Evolutionary conservation across 1,140 invertebrate genomes (phyloP).

Genomic region (Drosophila ficusphila): DNA sequence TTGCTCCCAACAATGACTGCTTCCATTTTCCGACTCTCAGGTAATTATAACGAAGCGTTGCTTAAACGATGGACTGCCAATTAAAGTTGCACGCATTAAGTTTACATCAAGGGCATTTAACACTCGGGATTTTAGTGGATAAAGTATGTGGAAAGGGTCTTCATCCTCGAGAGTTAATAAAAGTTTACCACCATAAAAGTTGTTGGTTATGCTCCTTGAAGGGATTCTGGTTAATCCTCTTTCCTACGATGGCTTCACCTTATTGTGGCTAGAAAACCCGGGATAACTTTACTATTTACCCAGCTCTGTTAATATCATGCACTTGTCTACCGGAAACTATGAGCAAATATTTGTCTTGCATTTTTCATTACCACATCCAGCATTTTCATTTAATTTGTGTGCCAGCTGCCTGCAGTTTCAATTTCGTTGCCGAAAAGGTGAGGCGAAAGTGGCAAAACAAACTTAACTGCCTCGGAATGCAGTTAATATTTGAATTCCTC

Average conservation of each 20-base stretch:
- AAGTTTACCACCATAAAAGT: constrained; percentile 29
- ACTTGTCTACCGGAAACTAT: constrained; percentile 13
- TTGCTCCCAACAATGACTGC: constrained; percentile 9
- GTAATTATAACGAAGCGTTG: constrained; percentile 55
- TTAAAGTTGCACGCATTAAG: constrained; percentile 29
- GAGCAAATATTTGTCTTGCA: constrained; percentile 21
- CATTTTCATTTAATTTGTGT: constrained; percentile 25
- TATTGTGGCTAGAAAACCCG: constrained; percentile 8
- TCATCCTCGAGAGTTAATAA: constrained; percentile 22
- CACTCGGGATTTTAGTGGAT: constrained; percentile 29
- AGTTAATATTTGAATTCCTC: constrained; percentile 49
- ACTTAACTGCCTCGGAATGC: constrained; percentile 62
- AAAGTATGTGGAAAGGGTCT: constrained; percentile 17
- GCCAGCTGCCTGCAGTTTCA: constrained; percentile 43
- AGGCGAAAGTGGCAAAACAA: constrained; percentile 14
- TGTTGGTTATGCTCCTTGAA: constrained; percentile 5
- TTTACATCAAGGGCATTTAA: constrained; percentile 31
- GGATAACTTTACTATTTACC: constrained; percentile 10
- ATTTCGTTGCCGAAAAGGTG: constrained; percentile 29
- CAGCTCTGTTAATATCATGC: constrained; percentile 12
- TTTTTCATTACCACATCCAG: constrained; percentile 27
- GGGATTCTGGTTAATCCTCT: constrained; percentile 8
- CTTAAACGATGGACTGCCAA: constrained; percentile 24
- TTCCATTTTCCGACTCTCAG: constrained; percentile 7
- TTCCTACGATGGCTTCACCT: not conserved